Evolutionary conservation across 2,113 vertebrate species (phyloP).

Genomic region (Condylura cristata): DNA sequence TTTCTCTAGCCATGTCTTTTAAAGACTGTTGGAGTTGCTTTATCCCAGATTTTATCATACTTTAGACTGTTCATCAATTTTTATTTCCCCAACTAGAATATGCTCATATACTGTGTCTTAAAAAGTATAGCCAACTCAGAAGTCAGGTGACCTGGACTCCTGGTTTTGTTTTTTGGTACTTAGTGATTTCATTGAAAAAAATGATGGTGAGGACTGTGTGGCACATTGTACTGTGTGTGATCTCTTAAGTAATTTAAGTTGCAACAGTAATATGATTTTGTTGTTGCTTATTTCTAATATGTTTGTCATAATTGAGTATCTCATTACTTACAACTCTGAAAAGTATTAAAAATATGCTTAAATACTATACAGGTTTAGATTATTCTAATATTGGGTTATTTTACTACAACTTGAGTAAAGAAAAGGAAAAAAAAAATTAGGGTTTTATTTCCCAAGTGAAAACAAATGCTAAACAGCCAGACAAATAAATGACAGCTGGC

Average conservation of each 20-base stretch:
- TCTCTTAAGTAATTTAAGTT: neutral
- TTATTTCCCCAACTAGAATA: neutral
- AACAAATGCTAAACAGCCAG: constrained; percentile 2
- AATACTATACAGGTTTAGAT: neutral
- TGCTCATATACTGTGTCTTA: neutral
- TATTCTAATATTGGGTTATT: constrained; percentile 14
- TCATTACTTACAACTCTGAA: constrained; percentile 32
- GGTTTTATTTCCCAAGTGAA: too few species aligned
- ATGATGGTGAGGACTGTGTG: neutral
- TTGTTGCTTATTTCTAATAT: neutral
- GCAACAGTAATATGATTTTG: neutral
- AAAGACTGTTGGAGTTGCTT: constrained; percentile 39
- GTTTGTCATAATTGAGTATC: constrained; percentile 34
- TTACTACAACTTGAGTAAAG: constrained; percentile 27
- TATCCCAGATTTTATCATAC: constrained; percentile 7
- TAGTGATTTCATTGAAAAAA: neutral
- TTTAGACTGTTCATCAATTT: neutral
- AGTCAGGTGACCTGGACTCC: neutral
- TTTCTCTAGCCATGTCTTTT: constrained; percentile 16
- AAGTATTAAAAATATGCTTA: constrained; percentile 15
- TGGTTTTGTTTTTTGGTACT: neutral
- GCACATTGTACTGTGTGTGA: neutral
- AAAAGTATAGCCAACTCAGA: neutral
- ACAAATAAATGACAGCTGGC: neutral
- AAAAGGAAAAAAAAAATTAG: neutral